Percentiles rank a stretch among this genome's conserved stretches.
Evolutionary conservation across 1,140 invertebrate species (phyloP).

Genomic region (Trinorchestia longiramus): DNA sequence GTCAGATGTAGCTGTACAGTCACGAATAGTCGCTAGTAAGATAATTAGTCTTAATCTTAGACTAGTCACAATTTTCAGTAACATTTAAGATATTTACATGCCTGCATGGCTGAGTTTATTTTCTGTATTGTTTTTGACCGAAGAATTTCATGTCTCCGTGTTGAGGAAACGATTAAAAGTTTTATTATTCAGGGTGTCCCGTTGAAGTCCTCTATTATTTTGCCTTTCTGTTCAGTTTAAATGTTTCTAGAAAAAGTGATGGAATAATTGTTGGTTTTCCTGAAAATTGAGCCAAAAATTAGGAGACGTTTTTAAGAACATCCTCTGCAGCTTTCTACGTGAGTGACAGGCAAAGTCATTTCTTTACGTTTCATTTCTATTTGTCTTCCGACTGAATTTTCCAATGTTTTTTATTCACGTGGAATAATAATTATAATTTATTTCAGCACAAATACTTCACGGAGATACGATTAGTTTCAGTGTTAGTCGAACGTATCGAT

Average conservation of each 20-base stretch:
- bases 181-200: too few relatives aligned
- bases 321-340: too few relatives aligned
- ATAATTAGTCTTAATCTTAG: too few relatives aligned
- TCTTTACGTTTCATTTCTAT: not conserved
- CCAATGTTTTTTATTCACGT: not conserved
- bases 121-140: not conserved
- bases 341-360: not conserved
- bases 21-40: too few relatives aligned
- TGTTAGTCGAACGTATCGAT: not conserved
- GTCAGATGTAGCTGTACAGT: too few relatives aligned
- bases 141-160: not conserved
- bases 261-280: too few relatives aligned
- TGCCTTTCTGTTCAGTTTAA: too few relatives aligned
- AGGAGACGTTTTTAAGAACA: too few relatives aligned
- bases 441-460: not conserved
- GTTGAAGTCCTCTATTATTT: too few relatives aligned
- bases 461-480: not conserved
- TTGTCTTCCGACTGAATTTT: not conserved
- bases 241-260: too few relatives aligned
- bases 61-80: not conserved
- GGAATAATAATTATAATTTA: not conserved
- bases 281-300: too few relatives aligned
- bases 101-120: not conserved
- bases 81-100: not conserved
- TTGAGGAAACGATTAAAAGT: not conserved